These are phyloP conservation scores for Pedicia rivosa DNA, from an alignment of 2,888 invertebrate species.

Conservation along the genomic window DNA sequence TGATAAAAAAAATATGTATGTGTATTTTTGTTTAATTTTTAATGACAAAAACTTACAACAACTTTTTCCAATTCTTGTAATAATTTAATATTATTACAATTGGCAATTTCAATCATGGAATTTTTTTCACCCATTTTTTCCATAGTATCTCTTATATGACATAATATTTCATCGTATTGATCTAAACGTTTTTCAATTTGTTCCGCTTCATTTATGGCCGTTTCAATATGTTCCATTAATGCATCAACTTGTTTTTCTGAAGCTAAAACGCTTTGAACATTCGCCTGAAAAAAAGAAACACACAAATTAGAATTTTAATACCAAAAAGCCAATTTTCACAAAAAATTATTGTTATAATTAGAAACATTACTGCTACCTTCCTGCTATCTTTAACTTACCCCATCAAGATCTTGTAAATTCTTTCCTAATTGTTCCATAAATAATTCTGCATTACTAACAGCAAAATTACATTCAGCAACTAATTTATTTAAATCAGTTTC, in stretches of 20 bases:
- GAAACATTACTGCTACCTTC: too few species aligned
- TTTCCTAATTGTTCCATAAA: constrained; percentile 65
- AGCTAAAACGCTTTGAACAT: constrained; percentile 83
- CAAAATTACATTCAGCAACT: constrained; percentile 70
- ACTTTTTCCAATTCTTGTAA: constrained; percentile 63
- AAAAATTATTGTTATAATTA: too few species aligned
- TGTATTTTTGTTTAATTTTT: constrained; percentile 3
- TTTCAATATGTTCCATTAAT: constrained; percentile 63
- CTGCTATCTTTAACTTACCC: constrained; percentile 45
- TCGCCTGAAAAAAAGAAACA: constrained; percentile 49
- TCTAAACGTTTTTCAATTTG: constrained; percentile 56
- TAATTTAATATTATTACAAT: constrained; percentile 67
- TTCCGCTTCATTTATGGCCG: constrained; percentile 58
- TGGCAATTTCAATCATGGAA: constrained; percentile 69
- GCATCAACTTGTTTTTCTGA: constrained; percentile 66
- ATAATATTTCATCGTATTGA: constrained; percentile 63
- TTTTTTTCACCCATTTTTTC: constrained; percentile 86
- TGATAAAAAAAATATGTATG: constrained; percentile 5
- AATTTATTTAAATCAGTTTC: constrained; percentile 70
- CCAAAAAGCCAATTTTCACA: too few species aligned
- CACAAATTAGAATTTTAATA: too few species aligned
- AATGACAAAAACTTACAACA: constrained; percentile 59
- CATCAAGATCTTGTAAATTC: constrained; percentile 72
- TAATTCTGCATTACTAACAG: constrained; percentile 73
- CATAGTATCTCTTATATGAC: constrained; percentile 76